phyloP scores from a whole-genome alignment of 2,113 vertebrate species.

The Ondatra zibethicus region DNA sequence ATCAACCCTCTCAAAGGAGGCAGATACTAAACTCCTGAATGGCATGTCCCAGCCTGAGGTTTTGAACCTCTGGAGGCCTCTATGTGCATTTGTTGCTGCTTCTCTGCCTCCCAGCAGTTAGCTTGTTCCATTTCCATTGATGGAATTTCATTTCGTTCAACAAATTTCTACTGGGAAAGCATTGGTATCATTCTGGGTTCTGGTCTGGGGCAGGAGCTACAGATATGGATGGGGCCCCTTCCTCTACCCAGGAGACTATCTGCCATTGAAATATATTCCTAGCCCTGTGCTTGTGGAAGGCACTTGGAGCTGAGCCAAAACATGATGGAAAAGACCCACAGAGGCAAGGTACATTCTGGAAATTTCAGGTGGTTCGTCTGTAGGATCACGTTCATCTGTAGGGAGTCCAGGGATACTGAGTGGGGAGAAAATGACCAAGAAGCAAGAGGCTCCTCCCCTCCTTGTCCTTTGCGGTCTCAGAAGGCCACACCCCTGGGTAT shows the following conservation, averaged over 20 bases:
- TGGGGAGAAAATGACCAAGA: neutral
- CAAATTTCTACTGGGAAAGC: neutral
- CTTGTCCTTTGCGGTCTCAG: neutral
- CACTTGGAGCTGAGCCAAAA: neutral
- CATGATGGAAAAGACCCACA: neutral
- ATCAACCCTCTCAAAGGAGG: neutral
- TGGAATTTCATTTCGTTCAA: neutral
- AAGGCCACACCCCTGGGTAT: neutral
- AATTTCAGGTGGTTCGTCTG: neutral
- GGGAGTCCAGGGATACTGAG: neutral
- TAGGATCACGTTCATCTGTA: neutral
- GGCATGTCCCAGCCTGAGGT: rapidly evolving
- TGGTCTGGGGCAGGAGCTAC: neutral
- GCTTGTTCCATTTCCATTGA: neutral
- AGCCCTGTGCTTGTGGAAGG: neutral
- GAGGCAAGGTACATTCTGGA: neutral
- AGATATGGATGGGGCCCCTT: neutral
- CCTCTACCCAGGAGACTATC: neutral
- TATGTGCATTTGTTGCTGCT: neutral
- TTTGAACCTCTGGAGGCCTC: neutral
- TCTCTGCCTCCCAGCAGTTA: neutral
- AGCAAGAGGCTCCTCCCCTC: neutral
- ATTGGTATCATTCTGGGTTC: rapidly evolving
- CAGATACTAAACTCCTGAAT: neutral
- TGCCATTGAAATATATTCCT: rapidly evolving